Conservation (phyloP, 2,888 invertebrate species). For the Eubasilissa splendida region DNA sequence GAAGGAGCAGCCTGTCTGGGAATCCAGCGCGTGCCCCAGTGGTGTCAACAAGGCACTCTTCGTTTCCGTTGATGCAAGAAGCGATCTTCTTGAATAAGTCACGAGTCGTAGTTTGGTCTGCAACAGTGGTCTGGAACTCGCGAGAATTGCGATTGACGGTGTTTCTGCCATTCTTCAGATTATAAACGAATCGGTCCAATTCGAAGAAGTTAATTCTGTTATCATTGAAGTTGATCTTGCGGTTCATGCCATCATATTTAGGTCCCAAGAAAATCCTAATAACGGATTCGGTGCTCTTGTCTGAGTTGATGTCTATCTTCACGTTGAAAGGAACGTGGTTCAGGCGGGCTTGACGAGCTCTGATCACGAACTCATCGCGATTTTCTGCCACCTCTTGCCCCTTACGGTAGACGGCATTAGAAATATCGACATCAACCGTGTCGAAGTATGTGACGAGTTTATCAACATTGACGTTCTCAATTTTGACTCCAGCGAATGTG, state of each 20-base stretch:
- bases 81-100: conserved; percentile 61
- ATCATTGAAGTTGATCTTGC: conserved; percentile 67
- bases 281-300: conserved; percentile 73
- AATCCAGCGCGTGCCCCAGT: conserved; percentile 72
- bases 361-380: conserved; percentile 69
- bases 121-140: conserved; percentile 76
- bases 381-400: conserved; percentile 69
- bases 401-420: conserved; percentile 72
- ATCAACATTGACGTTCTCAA: conserved; percentile 76
- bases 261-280: conserved; percentile 81
- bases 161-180: conserved; percentile 77
- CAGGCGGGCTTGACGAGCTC: conserved; percentile 76
- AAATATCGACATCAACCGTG: conserved; percentile 77
- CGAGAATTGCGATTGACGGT: conserved; percentile 78
- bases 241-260: conserved; percentile 75
- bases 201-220: conserved; percentile 55
- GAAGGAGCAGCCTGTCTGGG: conserved; percentile 79
- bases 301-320: conserved; percentile 72
- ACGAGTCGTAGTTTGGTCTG: conserved; percentile 73
- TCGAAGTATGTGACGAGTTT: conserved; percentile 81
- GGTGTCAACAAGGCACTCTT: conserved; percentile 68
- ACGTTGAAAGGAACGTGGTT: conserved; percentile 78
- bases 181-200: conserved; percentile 69
- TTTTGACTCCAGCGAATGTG: conserved; percentile 76
- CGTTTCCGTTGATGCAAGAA: conserved; percentile 60